Base-by-base conservation (phyloP, 2,113 vertebrate species). In the Chloropsis cyanopogon region DNA sequence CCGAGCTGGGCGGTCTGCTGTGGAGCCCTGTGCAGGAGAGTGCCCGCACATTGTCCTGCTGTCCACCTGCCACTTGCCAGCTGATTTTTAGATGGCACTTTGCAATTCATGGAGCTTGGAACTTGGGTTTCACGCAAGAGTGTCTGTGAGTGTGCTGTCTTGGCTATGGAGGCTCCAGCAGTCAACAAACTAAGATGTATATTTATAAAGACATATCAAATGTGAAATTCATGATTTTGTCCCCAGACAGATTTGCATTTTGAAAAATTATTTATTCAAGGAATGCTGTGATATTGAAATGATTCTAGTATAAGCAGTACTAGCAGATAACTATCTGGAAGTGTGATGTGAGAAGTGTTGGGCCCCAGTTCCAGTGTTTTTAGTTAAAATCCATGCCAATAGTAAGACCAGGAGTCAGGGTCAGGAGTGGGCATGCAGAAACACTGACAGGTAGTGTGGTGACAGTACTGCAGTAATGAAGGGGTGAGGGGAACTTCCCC, bases 31-130 rank as follows among this genome's bases (percentile, higher is more conserved):
- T 8, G 26, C 44, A 37, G 53, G 5, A 63, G 4, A 28, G 31
- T 5, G 6, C 17, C 7, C 44, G 12, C 25, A 10, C 37, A 6
- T 29, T 2, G 11, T 54, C 47, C 31, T 86, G 64, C 66, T 77
- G 52, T 52, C 64, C 8, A 1, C 0, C 3, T 39, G 39, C 46
- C 0, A 1, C 63, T 76, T 64, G 6, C 31, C 2, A 0, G 23
- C 16, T 2, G 0, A 0, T 72, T 82, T 90, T 93, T 12, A 49
- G 39, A 12, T 20, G 19, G 24, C 31, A 41, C n/a, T 37, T 65
- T 5, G 46, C 37, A 41, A 25, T 20, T 49, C 6, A 0, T 26
- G 25, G 28, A 70, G 23, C 15, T 46, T 41, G 37, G 90, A 35
- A 29, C 50, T 66, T 70, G 35, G 13, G 14, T 85, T 47, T 11